A percentile compares a stretch with the other conserved stretches of the same genome.
Conservation (phyloP, 2,888 invertebrate species). For the Orchesella flavescens region DNA sequence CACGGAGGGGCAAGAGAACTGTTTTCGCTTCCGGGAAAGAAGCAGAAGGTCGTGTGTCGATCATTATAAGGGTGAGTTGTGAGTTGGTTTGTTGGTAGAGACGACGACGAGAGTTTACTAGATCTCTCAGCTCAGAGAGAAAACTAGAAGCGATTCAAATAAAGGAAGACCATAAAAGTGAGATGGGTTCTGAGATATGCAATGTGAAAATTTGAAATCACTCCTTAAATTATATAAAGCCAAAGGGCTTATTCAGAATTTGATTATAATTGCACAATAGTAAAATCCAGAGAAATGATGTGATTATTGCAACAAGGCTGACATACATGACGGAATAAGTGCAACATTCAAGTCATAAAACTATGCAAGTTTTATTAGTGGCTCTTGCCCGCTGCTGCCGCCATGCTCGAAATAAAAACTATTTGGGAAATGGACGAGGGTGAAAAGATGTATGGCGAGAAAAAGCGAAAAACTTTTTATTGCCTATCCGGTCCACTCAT, state of each 20-base stretch:
- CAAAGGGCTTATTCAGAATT: too few species aligned
- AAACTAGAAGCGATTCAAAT: too few species aligned
- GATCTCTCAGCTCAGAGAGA: too few species aligned
- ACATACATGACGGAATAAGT: not conserved
- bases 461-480: slow-evolving; percentile 26
- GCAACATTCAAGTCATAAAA: slow-evolving; percentile 29
- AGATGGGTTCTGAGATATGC: too few species aligned
- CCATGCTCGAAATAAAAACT: not conserved
- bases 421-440: not conserved
- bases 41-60: not conserved
- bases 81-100: too few species aligned
- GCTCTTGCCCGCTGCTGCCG: too few species aligned
- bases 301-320: not conserved
- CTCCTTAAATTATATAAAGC: too few species aligned
- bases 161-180: too few species aligned
- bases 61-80: not conserved
- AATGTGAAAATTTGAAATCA: too few species aligned
- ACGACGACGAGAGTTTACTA: too few species aligned
- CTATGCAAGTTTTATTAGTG: slow-evolving; percentile 26
- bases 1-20: not conserved
- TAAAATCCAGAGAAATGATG: not conserved
- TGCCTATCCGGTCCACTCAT: slow-evolving; percentile 49
- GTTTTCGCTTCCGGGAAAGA: not conserved
- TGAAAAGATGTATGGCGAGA: slow-evolving; percentile 37
- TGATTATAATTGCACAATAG: too few species aligned